Base-by-base conservation (phyloP, 2,888 invertebrate species). In the Ennomos fuscantarius region DNA sequence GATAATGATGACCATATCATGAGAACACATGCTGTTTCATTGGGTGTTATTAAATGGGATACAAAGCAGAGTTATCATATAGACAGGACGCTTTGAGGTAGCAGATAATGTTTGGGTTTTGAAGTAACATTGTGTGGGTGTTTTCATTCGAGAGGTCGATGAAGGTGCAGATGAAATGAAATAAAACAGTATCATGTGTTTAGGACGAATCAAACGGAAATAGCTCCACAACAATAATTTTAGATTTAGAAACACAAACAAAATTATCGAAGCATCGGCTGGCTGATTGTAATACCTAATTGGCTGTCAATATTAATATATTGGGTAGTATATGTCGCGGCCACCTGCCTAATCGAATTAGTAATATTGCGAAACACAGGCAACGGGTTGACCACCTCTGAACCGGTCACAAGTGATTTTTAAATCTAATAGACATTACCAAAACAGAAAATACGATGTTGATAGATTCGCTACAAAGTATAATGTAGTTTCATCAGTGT, bases 331-430 rank as follows among this genome's bases (percentile, higher is more conserved):
- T 50, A 55, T 24, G 34, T 41, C 43, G 44, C 55, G 63, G 57
- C 70, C 72, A 73, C 70, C 73, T 69, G 71, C 60, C 58, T 66
- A 55, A 50, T 65, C 55, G 54, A 64, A 65, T 65, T 63, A 63
- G 57, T 68, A 59, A 66, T 55, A 55, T 69, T 66, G 66, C 68
- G 63, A 73, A 69, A 72, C 60, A 56, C 48, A 55, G 60, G 57
- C 37, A 48, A 61, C 46, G 46, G 40, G 46, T 34, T 42, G 43
- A 43, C 45, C 50, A 62, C 15, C 11, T 24, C 24, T 24, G 24
- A 64, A 69, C 66, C 56, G 58, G 70, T 69, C 50, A 45, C 46
- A 55, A 36, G 46, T 50, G 42, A 39, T 43, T 31, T 40, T 45
- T 15, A 46, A 51, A 31, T 36, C 8, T 13, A 15, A 45, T 12